phyloP scores from a whole-genome alignment of 2,888 invertebrate genomes.

The Folsomia manolachei region DNA sequence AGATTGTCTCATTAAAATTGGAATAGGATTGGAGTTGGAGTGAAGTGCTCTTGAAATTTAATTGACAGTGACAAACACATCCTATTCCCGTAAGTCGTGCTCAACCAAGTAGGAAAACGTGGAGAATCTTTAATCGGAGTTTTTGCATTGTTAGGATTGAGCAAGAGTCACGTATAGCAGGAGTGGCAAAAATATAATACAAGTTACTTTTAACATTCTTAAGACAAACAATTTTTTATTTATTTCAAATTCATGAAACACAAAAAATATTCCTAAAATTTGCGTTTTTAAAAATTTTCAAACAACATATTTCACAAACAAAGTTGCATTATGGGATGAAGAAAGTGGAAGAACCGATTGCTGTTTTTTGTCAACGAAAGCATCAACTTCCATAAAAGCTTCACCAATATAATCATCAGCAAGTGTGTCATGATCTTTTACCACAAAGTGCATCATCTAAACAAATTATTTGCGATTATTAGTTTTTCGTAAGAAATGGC shows the following conservation, averaged over 20 bases:
- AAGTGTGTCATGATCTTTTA: conserved; percentile 37
- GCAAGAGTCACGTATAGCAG: too few relatives aligned
- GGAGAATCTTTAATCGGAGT: too few relatives aligned
- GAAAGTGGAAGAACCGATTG: conserved; percentile 9
- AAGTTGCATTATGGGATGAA: conserved; percentile 24
- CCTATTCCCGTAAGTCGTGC: too few relatives aligned
- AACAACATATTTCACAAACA: conserved; percentile 23
- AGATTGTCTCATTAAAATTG: not conserved
- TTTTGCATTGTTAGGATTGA: too few relatives aligned
- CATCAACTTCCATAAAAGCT: conserved; percentile 36
- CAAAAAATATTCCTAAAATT: not conserved
- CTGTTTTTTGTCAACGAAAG: conserved; percentile 26
- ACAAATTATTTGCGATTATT: not conserved
- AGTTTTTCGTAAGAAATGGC: conserved; percentile 11
- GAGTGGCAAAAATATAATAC: not conserved
- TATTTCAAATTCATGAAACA: not conserved
- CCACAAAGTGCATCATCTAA: conserved; percentile 40
- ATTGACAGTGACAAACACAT: not conserved
- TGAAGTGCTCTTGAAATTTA: not conserved
- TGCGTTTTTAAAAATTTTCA: not conserved
- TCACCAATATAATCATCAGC: conserved; percentile 41
- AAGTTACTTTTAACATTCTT: not conserved
- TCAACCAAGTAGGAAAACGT: too few relatives aligned
- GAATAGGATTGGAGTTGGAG: not conserved
- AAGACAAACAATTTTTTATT: not conserved